Conservation (phyloP, 2,113 vertebrate genomes). For the Siniperca knerii region DNA sequence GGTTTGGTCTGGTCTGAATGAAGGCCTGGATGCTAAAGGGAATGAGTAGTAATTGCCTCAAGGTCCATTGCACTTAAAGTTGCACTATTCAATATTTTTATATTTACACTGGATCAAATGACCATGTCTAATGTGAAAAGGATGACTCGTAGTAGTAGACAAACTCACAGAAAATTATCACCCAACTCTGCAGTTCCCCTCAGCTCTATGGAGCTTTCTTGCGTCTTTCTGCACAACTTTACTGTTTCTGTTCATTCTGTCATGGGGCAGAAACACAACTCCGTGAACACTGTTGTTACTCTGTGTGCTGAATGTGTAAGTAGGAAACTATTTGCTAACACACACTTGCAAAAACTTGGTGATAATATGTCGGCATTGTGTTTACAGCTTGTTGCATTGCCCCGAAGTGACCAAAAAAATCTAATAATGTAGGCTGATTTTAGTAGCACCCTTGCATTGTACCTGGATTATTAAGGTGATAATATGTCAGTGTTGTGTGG, state of each 20-base stretch:
- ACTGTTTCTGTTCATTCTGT: neutral
- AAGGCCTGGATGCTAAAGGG: neutral
- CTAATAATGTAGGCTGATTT: neutral
- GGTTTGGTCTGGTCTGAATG: neutral
- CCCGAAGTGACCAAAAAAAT: neutral
- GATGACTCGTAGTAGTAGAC: too few species aligned
- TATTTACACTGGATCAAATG: neutral
- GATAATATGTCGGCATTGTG: neutral
- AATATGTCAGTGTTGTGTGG: neutral
- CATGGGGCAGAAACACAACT: too few species aligned
- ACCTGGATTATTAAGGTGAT: neutral
- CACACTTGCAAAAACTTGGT: neutral
- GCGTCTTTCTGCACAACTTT: neutral
- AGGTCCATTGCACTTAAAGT: neutral
- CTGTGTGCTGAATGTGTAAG: too few species aligned
- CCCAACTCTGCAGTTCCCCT: too few species aligned
- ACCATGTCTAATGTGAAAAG: neutral
- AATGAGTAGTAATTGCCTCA: neutral
- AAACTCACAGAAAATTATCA: too few species aligned
- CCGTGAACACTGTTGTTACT: too few species aligned
- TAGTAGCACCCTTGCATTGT: neutral
- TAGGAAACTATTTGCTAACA: too few species aligned
- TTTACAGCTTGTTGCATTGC: too few species aligned
- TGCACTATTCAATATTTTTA: neutral
- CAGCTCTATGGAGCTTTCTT: too few species aligned